Evolutionary conservation across 2,797 vertebrate genomes (phyloP), one percentile per base, ranked within the genome.

Genomic region (Clarias laeviceps): DNA sequence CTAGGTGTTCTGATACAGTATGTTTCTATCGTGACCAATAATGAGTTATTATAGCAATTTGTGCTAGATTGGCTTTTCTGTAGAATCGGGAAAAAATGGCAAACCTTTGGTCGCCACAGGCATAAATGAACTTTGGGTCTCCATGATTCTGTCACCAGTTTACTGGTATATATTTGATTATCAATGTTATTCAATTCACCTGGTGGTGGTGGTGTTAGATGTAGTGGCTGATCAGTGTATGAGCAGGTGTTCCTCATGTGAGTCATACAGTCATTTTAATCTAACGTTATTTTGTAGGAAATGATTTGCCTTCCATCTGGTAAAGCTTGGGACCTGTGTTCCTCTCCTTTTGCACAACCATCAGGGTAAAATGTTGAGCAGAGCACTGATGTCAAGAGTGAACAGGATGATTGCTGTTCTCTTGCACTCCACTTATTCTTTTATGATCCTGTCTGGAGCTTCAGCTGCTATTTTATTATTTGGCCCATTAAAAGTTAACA

Each of bases 381-480:
- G 29, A 78, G 9, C 62, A 34, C 65, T 56, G 37, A 50, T 64
- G 14, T 80, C 18, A 27, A 66, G 62, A 32, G 62, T 22, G 32
- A 70, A 15, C 66, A 37, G 29, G 18, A 37, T 56, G 80, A 82
- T 22, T 69, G 80, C 64, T 32, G 0, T 65, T 68, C 5, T 82
- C 66, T 59, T 70, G 66, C 66, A 70, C 66, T 70, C 80, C 12
- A 82, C 65, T 82, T 82, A 70, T 11, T n/a, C 15, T 59, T 82
- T 82, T 82, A 82, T 70, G 54, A 18, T 40, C 65, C 66, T 82
- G 80, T 56, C 80, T 34, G 66, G 40, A 45, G 3, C 29, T 82
- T 69, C 65, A 34, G 80, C 29, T 57, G 80, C 37, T 70, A 59
- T 82, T 82, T 82, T 70, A 70, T 82, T 82, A 82, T 70, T 82